Evolutionary conservation across 2,888 invertebrate genomes (phyloP).

Genomic region (Drosophila atroscutellata): DNA sequence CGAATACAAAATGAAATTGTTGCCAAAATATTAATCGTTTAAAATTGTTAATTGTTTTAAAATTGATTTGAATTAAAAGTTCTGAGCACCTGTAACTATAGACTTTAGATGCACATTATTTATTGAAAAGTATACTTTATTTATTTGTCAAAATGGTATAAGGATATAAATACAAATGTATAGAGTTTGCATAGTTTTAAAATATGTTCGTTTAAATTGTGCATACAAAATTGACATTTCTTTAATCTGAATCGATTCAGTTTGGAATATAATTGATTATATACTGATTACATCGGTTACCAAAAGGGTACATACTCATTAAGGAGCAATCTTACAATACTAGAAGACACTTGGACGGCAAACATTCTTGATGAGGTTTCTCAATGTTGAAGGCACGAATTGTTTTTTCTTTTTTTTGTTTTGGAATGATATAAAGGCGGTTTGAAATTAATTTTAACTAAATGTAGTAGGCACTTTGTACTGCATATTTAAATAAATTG

Average conservation of each 20-base stretch:
- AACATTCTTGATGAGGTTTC: conserved; percentile 32
- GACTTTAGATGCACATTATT: not conserved
- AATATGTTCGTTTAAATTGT: conserved; percentile 16
- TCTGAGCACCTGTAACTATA: not conserved
- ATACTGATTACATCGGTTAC: conserved; percentile 18
- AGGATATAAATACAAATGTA: conserved; percentile 55
- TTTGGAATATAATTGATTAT: conserved; percentile 1
- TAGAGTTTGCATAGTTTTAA: conserved; percentile 47
- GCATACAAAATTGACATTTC: conserved; percentile 10
- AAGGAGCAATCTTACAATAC: conserved; percentile 44
- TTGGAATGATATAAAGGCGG: conserved; percentile 25
- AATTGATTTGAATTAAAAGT: not conserved
- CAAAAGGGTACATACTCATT: conserved; percentile 47
- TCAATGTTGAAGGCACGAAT: conserved; percentile 58
- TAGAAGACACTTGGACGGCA: conserved; percentile 72
- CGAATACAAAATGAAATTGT: conserved; percentile 25
- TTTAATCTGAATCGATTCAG: conserved; percentile 1
- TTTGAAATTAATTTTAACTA: conserved; percentile 25
- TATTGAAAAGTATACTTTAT: conserved; percentile 38
- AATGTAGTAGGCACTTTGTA: conserved; percentile 54
- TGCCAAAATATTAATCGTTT: conserved; percentile 1
- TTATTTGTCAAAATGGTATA: conserved; percentile 47
- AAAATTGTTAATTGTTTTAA: not conserved
- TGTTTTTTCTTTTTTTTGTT: conserved; percentile 15
- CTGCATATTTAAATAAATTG: conserved; percentile 47